phyloP scores from a whole-genome alignment of 1,140 invertebrate species.

The Aplysia californica region DNA sequence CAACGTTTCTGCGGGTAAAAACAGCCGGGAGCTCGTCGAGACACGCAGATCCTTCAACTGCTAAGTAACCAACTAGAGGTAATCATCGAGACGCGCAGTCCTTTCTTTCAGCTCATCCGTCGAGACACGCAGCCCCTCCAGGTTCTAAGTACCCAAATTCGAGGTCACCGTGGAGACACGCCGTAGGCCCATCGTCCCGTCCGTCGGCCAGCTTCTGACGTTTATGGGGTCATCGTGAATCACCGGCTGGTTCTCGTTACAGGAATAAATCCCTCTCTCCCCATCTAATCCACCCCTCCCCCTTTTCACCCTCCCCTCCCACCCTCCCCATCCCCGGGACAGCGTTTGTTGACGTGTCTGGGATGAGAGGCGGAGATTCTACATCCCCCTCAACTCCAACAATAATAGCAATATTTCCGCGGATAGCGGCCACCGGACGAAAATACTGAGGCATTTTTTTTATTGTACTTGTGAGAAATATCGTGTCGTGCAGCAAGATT shows the following conservation, averaged over 20 bases:
- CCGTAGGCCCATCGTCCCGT: not conserved
- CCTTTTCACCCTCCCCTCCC: not conserved
- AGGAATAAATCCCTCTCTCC: too few species aligned
- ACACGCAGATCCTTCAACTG: too few species aligned
- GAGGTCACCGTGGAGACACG: not conserved
- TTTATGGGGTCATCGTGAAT: not conserved
- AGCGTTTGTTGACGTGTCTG: not conserved
- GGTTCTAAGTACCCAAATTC: not conserved
- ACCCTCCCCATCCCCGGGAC: not conserved
- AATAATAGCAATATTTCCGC: not conserved
- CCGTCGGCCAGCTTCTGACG: not conserved
- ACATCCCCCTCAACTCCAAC: not conserved
- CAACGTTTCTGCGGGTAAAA: too few species aligned
- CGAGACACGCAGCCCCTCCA: not conserved
- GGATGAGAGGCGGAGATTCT: not conserved
- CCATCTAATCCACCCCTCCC: not conserved
- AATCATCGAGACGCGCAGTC: too few species aligned
- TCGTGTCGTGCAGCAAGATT: too few species aligned
- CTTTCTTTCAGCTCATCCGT: not conserved
- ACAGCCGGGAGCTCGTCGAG: too few species aligned
- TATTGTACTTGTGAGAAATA: not conserved
- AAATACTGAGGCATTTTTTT: not conserved
- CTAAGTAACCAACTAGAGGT: too few species aligned
- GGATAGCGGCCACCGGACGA: not conserved
- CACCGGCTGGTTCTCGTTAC: too few species aligned